Evolutionary conservation across 2,113 vertebrate genomes (phyloP).

Genomic region (Cygnus atratus): DNA sequence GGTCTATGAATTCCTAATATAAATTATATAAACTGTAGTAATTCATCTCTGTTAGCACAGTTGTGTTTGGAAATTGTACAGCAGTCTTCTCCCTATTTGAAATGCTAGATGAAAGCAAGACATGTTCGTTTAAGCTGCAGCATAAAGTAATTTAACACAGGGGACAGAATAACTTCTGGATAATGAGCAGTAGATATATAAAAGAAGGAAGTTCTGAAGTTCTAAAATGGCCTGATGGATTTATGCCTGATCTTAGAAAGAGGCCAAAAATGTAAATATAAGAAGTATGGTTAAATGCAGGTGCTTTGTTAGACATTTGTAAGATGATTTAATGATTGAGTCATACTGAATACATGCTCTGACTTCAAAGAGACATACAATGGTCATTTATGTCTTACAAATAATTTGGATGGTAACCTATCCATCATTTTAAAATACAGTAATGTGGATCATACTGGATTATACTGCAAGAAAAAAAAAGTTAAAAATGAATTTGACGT

Average conservation of each 20-base stretch:
- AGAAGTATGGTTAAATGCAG: conserved; percentile 47
- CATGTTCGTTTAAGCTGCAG: conserved; percentile 89
- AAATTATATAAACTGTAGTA: conserved; percentile 99
- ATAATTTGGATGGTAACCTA: conserved; percentile 62
- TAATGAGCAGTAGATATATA: conserved; percentile 88
- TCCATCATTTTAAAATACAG: conserved; percentile 56
- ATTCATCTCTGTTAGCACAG: conserved; percentile 99
- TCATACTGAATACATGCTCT: conserved; percentile 48
- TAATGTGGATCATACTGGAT: conserved; percentile 55
- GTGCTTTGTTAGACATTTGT: conserved; percentile 56
- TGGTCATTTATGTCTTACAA: conserved; percentile 56
- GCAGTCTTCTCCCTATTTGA: conserved; percentile 91
- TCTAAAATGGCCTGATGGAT: conserved; percentile 68
- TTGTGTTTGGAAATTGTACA: conserved; percentile 97
- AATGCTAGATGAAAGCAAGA: conserved; percentile 93
- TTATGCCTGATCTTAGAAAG: conserved; percentile 67
- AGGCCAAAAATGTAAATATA: conserved; percentile 65
- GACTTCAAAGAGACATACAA: conserved; percentile 59
- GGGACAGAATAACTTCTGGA: conserved; percentile 86
- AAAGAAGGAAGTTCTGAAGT: conserved; percentile 74
- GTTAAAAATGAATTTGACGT: conserved; percentile 39
- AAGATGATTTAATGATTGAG: conserved; percentile 67
- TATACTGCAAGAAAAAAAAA: conserved; percentile 1
- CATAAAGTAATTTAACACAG: conserved; percentile 91
- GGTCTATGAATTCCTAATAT: conserved; percentile 99